Base-by-base conservation (phyloP, 2,888 invertebrate genomes). In the Dasypolia templi region DNA sequence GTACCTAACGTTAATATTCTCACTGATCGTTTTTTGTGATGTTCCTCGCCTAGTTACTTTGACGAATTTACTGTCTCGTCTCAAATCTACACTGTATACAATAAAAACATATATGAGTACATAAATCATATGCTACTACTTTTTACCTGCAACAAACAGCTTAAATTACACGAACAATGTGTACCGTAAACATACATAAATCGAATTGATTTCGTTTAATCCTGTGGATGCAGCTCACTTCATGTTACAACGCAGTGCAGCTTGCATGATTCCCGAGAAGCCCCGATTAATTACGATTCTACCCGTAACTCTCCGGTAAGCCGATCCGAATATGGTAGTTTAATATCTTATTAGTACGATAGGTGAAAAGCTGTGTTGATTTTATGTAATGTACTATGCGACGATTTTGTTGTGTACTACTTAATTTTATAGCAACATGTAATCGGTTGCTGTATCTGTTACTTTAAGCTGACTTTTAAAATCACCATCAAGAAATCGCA, bases 231-330 rank as follows among this genome's bases (percentile, higher is more conserved):
- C 35, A 67, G 1, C 26, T 35, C 69, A 22, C 22, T 22, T 49
- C 39, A 58, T 32, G 32, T 76, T 44, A 22, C 42, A 44, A 26
- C 49, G 14, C 62, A 59, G 22, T 78, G 46, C 53, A 70, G 46
- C 35, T 53, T 70, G 53, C 42, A 71, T 26, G 14, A 14, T 44
- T 53, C 1, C 39, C 61, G 59, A 39, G 29, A 53, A 59, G 14
- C 42, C n/a, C 49, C 59, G 65, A 75, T 44, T 61, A 65, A 81
- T 62, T 26, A 51, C 68, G 82, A 65, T 17, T 69, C 61, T 64
- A 42, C 35, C 76, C 69, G 61, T 62, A 64, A 39, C 35, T 58
- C 19, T 32, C 29, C n/a, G 7, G 64, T 46, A 56, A 74, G 29
- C 74, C 11, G 17, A 68, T 44, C 14, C 44, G 42, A 49, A 42